Conservation (phyloP, 1,140 invertebrate species). For the Bombus waltoni region DNA sequence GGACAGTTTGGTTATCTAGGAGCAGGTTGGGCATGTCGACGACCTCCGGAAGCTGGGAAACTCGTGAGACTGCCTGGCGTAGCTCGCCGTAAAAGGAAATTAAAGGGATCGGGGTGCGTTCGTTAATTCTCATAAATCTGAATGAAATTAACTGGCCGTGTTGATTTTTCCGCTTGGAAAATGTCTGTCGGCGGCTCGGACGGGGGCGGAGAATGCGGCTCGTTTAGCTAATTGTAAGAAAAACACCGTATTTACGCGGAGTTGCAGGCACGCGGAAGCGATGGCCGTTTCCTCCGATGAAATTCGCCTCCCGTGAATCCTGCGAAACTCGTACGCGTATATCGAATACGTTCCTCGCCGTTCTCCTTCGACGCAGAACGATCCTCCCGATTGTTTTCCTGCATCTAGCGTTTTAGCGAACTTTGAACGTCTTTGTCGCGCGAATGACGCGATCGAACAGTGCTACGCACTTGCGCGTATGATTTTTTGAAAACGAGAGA, state of each 20-base stretch:
- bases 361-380: neutral
- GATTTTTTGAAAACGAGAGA: no score
- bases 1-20: neutral
- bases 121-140: constrained; percentile 75
- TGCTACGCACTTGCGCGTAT: no score
- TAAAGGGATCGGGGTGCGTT: constrained; percentile 60
- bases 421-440: no score
- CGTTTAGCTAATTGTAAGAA: constrained; percentile 63
- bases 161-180: constrained; percentile 72
- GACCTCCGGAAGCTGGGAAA: constrained; percentile 24
- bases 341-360: neutral
- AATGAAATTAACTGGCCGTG: constrained; percentile 73
- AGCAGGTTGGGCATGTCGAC: constrained; percentile 10
- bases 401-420: no score
- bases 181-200: constrained; percentile 39
- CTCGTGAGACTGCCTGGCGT: constrained; percentile 7
- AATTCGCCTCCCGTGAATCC: constrained; percentile 47
- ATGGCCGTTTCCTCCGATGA: constrained; percentile 23
- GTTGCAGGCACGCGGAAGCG: constrained; percentile 43
- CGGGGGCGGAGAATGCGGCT: constrained; percentile 39
- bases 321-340: neutral
- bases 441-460: no score
- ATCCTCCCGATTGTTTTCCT: neutral
- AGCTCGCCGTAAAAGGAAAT: constrained; percentile 50
- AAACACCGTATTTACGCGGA: constrained; percentile 52